phyloP scores from a whole-genome alignment of 2,888 invertebrate species.

The Ornithoptera alexandrae region DNA sequence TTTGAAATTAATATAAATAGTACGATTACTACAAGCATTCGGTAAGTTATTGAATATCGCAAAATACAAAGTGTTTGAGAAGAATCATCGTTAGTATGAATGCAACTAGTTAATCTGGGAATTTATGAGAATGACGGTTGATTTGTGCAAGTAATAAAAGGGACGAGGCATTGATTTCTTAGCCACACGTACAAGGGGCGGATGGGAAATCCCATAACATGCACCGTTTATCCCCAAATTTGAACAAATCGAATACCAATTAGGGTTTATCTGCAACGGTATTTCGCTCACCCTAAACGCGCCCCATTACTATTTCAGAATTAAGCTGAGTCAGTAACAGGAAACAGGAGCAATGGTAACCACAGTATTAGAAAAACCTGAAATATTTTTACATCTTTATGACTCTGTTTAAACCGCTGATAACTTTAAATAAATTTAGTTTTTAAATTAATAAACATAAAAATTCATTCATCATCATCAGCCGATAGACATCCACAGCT shows the following conservation, averaged over 20 bases:
- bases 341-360: neutral
- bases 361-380: too few relatives aligned
- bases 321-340: constrained; percentile 2
- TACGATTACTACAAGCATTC: neutral
- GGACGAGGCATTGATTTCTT: constrained; percentile 61
- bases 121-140: constrained; percentile 22
- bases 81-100: neutral
- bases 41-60: neutral
- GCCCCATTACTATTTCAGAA: constrained; percentile 16
- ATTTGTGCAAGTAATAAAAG: constrained; percentile 35
- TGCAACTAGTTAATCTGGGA: neutral
- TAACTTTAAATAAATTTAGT: neutral
- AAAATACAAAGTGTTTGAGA: neutral
- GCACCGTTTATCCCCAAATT: constrained; percentile 53
- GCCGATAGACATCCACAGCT: too few relatives aligned
- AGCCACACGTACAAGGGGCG: constrained; percentile 59
- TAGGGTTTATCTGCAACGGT: constrained; percentile 42
- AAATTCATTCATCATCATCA: too few relatives aligned
- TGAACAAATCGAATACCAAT: constrained; percentile 61
- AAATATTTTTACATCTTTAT: neutral
- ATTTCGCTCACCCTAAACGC: constrained; percentile 32
- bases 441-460: too few relatives aligned
- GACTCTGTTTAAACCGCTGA: neutral
- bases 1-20: neutral
- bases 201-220: constrained; percentile 63